Base-by-base conservation (phyloP, 2,797 vertebrate genomes). In the Sternarchorhynchus goeldii region DNA sequence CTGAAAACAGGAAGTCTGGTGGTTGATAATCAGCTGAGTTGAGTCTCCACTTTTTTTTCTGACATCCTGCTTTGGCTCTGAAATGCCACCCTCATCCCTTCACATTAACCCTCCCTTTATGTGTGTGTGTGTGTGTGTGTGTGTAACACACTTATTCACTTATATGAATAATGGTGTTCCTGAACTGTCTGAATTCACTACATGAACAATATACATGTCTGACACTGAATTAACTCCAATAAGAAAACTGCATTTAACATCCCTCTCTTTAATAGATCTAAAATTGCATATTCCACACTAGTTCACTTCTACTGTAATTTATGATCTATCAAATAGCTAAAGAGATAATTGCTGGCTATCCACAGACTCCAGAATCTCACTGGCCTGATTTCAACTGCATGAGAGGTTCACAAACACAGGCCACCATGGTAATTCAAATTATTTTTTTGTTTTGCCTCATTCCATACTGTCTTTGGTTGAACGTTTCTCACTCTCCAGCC, bases 1-100 rank as follows among this genome's bases (percentile, higher is more conserved):
- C 45, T 31, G 18, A 70, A 77, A 77, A 77, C 66, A 70, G 66
- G 39, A 77, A 62, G 41, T 25, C 66, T 34, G 29, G 53, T 59
- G 39, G 25, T 50, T 62, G 39, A 70, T 45, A 36, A 77, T 29
- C 39, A 69, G 65, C 18, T 34, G 39, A 50, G 58, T 63, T 59
- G 56, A 14, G 18, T 69, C 66, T 5, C 29, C 36, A 17, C 39
- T 74, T 12, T 50, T 12, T 12, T 25, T 16, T 8, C 31, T 50
- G 25, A 66, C 55, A 64, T 50, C 36, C n/a, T 34, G 5, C 41
- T 69, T 3, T 10, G 57, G 21, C 56, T 68, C 25, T 6, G 4
- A 50, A 55, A 70, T 50, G 17, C 62, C 20, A 62, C 12, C 36
- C 39, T 60, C 1, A 12, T 55, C 2, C 45, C 53, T 71, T 25